These are phyloP conservation scores for Otolemur crassicaudatus DNA, from an alignment of 2,797 vertebrate genomes.

Conservation along the genomic window DNA sequence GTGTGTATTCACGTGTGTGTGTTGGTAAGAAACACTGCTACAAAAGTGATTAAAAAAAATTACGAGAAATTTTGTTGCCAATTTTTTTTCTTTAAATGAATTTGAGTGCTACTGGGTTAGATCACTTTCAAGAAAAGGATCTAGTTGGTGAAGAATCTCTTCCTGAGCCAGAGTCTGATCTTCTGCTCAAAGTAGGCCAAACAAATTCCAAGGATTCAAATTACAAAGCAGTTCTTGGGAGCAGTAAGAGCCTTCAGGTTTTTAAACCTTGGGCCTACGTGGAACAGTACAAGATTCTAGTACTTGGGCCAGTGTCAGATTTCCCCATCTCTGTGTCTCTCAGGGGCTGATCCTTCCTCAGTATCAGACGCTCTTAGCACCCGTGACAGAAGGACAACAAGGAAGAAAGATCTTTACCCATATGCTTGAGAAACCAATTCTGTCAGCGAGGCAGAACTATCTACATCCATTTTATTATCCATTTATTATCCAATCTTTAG, in stretches of 20 bases:
- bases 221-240: neutral
- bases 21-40: neutral
- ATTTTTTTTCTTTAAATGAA: constrained; percentile 9
- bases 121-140: constrained; percentile 3
- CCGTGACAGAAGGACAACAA: neutral
- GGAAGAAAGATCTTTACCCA: neutral
- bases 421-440: neutral
- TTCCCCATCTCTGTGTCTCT: neutral
- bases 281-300: neutral
- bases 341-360: neutral
- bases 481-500: constrained; percentile 26
- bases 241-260: neutral
- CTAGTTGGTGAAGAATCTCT: constrained; percentile 26
- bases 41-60: neutral
- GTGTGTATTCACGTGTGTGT: neutral
- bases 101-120: neutral
- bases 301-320: neutral
- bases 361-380: neutral
- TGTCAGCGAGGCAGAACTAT: neutral
- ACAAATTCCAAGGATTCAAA: neutral
- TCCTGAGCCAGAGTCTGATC: constrained; percentile 39
- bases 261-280: neutral
- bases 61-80: neutral
- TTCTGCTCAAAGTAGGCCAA: neutral
- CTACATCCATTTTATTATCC: neutral